Base-by-base conservation (phyloP, 2,797 vertebrate genomes). In the Poeciliopsis paucimaculata region DNA sequence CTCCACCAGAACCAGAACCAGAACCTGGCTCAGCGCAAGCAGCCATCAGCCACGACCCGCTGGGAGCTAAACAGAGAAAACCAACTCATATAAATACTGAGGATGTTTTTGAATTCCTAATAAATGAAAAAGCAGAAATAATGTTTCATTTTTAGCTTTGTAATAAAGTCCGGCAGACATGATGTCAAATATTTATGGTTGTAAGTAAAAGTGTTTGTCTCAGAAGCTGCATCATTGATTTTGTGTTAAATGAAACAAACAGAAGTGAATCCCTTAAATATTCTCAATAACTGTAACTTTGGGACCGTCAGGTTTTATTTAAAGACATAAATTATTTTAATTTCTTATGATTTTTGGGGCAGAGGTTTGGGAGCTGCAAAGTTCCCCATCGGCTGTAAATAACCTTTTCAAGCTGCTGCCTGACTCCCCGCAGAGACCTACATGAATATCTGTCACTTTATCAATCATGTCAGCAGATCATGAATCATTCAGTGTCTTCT, bases 281-380 rank as follows among this genome's bases (percentile, higher is more conserved):
- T 87, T 73, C 49, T 75, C 23, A 70, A 88, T 84, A 80, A 77
- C 77, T 82, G 55, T 79, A 81, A 86, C 82, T 81, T 79, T 83
- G 80, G 66, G 82, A 82, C 83, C 73, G 81, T 57, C 84, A 90
- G 78, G 83, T 90, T 90, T 82, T 62, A 13, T 84, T 80, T 86
- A 91, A 91, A 87, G 89, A 88, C 87, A 90, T 66, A 91, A 87
- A 94, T 93, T 68, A 91, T 90, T 92, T 92, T 87, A 88, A 93
- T 95, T 91, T 68, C 45, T 85, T 84, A 10, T 34, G 84, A 72
- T 76, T 43, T n/a, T 49, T 78, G 68, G 73, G 71, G 26, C 60
- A 7, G 72, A 47, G 47, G 46, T 4, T 77, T 71, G 72, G 53
- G 36, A 18, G 73, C 46, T 26, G 73, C 28, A 64, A 34, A 85